Base-by-base conservation (phyloP, 2,888 invertebrate species). In the Metopia argyrocephala region DNA sequence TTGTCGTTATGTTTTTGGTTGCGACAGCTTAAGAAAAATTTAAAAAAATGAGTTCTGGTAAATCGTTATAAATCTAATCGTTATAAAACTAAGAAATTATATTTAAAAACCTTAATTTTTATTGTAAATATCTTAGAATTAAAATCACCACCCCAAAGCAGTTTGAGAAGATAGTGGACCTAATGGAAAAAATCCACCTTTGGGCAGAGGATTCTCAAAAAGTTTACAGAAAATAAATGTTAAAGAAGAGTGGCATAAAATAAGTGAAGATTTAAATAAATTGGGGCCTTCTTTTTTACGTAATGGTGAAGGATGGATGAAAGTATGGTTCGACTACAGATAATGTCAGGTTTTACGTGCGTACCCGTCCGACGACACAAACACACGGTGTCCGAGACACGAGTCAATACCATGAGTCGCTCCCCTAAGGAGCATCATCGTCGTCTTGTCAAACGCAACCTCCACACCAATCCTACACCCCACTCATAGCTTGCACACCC, bases 131-230 rank as follows among this genome's bases (percentile, higher is more conserved):
- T 64, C 50, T 50, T 28, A 31, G 50, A 12, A 21, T 64, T 28
- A 27, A 64, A 64, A 64, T 64, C 18, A 50, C 64, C 20, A 65
- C 21, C 18, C 64, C 50, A 21, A 52, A 65, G n/a, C 64, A 65
- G 27, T 54, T 66, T 38, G 54, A 54, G 21, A 54, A 27, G 18
- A 6, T 66, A 7, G 54, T 66, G 6, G 66, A 66, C 3, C 38
- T 31, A 38, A 54, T 64, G 50, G 48, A 48, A 27, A 28, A 64
- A 64, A 48, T 18, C 64, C 27, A 21, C 64, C 50, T 50, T 52
- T 65, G 31, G 50, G 25, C 7, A 62, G 5, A 27, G 62, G 27
- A 46, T 62, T 45, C 12, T 5, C 21, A 20, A 61, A 61, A 23
- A 18, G 23, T 15, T 61, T 61, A n/a, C 15, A 23, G 0, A 61